Evolutionary conservation across 1,140 invertebrate species (phyloP).

Genomic region (Lucilia sericata): DNA sequence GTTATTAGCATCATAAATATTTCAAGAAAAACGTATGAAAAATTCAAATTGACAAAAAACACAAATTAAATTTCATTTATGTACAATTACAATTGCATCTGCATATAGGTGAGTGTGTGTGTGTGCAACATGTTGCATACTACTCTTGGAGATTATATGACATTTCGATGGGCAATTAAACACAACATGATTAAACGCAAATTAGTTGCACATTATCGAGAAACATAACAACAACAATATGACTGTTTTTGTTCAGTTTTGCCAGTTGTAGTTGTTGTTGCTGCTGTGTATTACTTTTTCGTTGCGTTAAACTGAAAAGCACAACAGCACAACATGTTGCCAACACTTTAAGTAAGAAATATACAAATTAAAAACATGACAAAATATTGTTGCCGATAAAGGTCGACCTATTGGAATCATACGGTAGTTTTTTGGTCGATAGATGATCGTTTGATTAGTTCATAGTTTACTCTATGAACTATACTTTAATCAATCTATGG

Average conservation of each 20-base stretch:
- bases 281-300: neutral
- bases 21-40: constrained; percentile 2
- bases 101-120: neutral
- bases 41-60: neutral
- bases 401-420: neutral
- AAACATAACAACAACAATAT: neutral
- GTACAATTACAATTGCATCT: neutral
- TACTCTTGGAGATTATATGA: constrained; percentile 5
- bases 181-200: constrained; percentile 42
- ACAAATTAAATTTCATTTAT: neutral
- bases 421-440: no score
- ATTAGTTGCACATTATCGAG: constrained; percentile 25
- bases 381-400: neutral
- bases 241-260: neutral
- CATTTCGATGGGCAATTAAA: constrained; percentile 43
- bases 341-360: constrained; percentile 7
- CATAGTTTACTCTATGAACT: no score
- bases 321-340: constrained; percentile 14
- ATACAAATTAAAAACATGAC: neutral
- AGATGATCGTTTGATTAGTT: no score
- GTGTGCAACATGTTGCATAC: neutral
- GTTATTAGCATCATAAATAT: neutral
- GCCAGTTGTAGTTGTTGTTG: neutral
- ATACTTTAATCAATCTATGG: no score
- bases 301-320: neutral